Base-by-base conservation (phyloP, 2,797 vertebrate genomes). In the Pterois miles region DNA sequence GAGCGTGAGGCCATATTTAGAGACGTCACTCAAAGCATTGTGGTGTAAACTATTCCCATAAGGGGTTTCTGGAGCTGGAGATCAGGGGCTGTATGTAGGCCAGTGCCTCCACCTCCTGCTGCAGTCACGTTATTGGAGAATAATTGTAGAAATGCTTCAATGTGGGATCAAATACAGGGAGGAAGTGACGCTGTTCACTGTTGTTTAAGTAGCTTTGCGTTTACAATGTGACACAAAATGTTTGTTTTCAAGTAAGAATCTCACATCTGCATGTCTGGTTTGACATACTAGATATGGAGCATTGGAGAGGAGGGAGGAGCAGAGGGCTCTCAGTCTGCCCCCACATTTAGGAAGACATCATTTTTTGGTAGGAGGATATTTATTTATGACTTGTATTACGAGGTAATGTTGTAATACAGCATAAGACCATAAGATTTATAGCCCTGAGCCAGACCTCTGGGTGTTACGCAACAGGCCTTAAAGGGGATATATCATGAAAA, bases 31-130 rank as follows among this genome's bases (percentile, higher is more conserved):
- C 86, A 82, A 60, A 67, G 53, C 50, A 38, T 12, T 43, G 74
- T 20, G 46, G 38, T 4, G 53, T 46, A 67, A 76, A 63, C 25
- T 68, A 56, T 58, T 83, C 77, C 73, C 82, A 66, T 22, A 20
- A 78, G 91, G 81, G 67, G 76, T 82, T 88, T 88, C 82, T 65
- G 36, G 31, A 34, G 60, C 23, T 82, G 74, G 38, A 72, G 50
- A 78, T 82, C 83, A 87, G 59, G 71, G 87, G 77, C 83, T 84
- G 56, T 83, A 88, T 86, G 33, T 90, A 86, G 85, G 81, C 71
- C 86, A 86, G 22, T 59, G 48, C 38, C 43, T 80, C 58, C 12
- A 59, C 22, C 83, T 76, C 60, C 74, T 48, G 81, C 65, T 84
- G 56, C 23, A 23, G 69, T 67, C 59, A n/a, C 23, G 29, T 74